Base-by-base conservation (phyloP, 2,888 invertebrate species). In the Therioaphis trifolii region DNA sequence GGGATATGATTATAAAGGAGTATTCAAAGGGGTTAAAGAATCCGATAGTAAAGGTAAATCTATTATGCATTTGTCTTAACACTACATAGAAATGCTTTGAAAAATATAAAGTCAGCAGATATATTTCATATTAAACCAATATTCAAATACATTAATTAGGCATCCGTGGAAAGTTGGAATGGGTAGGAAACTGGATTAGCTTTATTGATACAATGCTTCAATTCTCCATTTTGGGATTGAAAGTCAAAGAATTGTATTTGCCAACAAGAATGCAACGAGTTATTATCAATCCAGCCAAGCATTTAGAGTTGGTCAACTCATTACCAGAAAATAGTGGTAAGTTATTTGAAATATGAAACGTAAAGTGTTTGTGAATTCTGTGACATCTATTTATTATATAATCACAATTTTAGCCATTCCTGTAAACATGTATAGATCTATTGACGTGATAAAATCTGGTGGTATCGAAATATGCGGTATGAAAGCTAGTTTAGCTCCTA, bases 171-270 rank as follows among this genome's bases (percentile, higher is more conserved):
- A 90, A 92, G 87, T 90, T 99, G 86, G 90, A 92, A 85, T 99
- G 98, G 98, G 92, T 92, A 80, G 93, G 93, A 86, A 95, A 98
- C 89, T 99, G 98, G 98, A 93, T 98, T 84, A 93, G 97, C 66
- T 98, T 94, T 90, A 93, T 98, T 89, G 99, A 99, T 88, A 96
- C 97, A 1, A 96, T 99, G 94, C 91, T 99, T 69, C 99, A 99
- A 90, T 96, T 96, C 88, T 92, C 93, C 76, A 94, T 98, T 87
- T 90, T 97, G 86, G 93, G 94, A 78, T 92, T 92, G 86, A 92
- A 93, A 86, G 91, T 93, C 40, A 92, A 94, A 69, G 94, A 95
- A 88, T 90, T 98, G n/a, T 94, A 94, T 88, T 89, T 98, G 86
- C 98, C 98, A 1, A 97, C 97, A 46, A 91, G 96, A 84, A 91